Percentiles rank a stretch among this genome's conserved stretches.
Conservation (phyloP, 2,888 invertebrate genomes). For the Scaptomyza caliginosa region DNA sequence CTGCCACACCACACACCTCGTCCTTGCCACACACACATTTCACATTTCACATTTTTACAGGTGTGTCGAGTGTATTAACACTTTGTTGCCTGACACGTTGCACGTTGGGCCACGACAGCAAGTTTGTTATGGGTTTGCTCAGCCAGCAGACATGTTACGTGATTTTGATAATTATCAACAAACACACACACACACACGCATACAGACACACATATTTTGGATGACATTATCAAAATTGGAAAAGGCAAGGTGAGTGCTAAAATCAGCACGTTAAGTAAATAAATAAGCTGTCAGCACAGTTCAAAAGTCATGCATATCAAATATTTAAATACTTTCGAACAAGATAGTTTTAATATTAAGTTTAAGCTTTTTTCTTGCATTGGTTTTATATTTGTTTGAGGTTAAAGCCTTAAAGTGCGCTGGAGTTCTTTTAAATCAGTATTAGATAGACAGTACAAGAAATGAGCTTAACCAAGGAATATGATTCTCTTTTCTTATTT, state of each 20-base stretch:
- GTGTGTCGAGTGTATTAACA: conserved; percentile 63
- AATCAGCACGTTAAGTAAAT: conserved; percentile 12
- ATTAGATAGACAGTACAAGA: too few species aligned
- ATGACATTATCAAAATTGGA: conserved; percentile 40
- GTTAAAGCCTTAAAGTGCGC: too few species aligned
- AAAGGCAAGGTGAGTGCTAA: conserved; percentile 1
- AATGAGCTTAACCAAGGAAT: too few species aligned
- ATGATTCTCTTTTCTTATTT: too few species aligned
- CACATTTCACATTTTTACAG: conserved; percentile 58
- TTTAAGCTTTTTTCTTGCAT: too few species aligned
- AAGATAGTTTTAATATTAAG: too few species aligned
- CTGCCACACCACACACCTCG: not conserved
- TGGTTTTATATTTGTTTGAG: too few species aligned
- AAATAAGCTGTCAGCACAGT: conserved; percentile 24
- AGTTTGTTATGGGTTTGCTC: conserved; percentile 24
- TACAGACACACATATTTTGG: conserved; percentile 32
- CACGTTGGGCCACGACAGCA: conserved; percentile 47
- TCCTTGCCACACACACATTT: conserved; percentile 21
- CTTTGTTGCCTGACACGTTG: conserved; percentile 70
- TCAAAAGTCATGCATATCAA: not conserved
- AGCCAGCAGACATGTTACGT: conserved; percentile 36
- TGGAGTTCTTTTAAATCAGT: too few species aligned
- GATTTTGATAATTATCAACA: conserved; percentile 65
- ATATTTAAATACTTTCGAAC: not conserved
- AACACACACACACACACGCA: not conserved